phyloP scores from a whole-genome alignment of 2,113 vertebrate species.

The Xenopus tropicalis region DNA sequence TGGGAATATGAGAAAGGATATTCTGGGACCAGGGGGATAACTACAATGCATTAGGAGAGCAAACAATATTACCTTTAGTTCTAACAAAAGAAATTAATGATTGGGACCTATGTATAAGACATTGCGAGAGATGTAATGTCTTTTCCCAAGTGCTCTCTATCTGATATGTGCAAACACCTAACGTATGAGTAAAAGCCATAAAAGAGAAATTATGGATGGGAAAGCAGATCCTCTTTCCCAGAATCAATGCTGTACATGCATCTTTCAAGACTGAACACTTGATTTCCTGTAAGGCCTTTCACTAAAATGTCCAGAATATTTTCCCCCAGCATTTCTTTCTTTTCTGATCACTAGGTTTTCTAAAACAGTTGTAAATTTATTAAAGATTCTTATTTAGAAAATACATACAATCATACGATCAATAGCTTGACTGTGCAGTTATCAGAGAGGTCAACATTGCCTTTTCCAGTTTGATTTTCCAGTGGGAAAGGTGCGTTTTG shows the following conservation, averaged over 20 bases:
- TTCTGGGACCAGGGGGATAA: constrained; percentile 64
- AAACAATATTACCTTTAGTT: constrained; percentile 76
- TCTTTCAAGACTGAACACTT: constrained; percentile 37
- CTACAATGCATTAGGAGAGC: constrained; percentile 70
- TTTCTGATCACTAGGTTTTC: too few relatives aligned
- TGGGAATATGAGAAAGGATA: constrained; percentile 73
- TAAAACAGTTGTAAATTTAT: too few relatives aligned
- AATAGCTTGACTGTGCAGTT: too few relatives aligned
- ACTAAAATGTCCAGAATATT: constrained; percentile 1
- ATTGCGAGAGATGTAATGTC: constrained; percentile 53
- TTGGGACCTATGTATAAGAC: constrained; percentile 49
- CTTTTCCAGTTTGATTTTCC: too few relatives aligned
- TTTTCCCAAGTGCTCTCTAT: constrained; percentile 70
- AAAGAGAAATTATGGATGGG: constrained; percentile 67
- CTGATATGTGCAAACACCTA: constrained; percentile 79
- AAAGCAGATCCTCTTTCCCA: constrained; percentile 60
- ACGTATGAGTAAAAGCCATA: constrained; percentile 67
- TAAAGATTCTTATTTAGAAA: too few relatives aligned
- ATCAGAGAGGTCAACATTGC: too few relatives aligned
- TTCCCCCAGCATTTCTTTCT: too few relatives aligned
- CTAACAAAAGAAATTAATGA: constrained; percentile 73
- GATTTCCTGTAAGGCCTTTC: constrained; percentile 34
- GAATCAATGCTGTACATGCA: constrained; percentile 50
- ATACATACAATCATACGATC: too few relatives aligned
- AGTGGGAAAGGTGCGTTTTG: too few relatives aligned